Percentiles rank a stretch among this genome's conserved stretches.
These are phyloP conservation scores for Cygnus atratus DNA, from an alignment of 2,113 vertebrate genomes.

Conservation along the genomic window DNA sequence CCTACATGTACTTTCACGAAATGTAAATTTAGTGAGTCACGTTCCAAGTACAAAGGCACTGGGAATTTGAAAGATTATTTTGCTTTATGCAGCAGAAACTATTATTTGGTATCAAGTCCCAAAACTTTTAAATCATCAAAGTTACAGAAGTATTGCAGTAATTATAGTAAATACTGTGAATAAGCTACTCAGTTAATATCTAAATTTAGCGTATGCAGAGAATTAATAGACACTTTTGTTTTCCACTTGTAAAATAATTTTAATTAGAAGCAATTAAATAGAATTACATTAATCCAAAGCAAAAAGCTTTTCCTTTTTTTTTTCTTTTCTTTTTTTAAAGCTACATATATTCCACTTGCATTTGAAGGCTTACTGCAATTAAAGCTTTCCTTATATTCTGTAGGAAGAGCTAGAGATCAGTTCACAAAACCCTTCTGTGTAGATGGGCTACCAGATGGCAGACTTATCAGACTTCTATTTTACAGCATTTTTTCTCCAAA, in stretches of 20 bases:
- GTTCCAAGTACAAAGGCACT: slow-evolving; percentile 13
- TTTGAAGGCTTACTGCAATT: neutral
- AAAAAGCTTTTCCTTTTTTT: slow-evolving; percentile 2
- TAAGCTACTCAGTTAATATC: slow-evolving; percentile 28
- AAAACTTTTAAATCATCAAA: slow-evolving; percentile 45
- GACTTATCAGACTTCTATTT: neutral
- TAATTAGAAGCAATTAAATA: slow-evolving; percentile 56
- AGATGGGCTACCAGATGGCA: neutral
- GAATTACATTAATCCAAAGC: slow-evolving; percentile 12
- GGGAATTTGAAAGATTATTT: slow-evolving; percentile 61
- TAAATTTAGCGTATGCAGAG: slow-evolving; percentile 43
- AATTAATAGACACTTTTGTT: slow-evolving; percentile 51
- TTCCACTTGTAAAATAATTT: slow-evolving; percentile 49
- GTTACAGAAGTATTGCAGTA: slow-evolving; percentile 37
- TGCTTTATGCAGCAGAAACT: slow-evolving; percentile 55
- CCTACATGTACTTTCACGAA: slow-evolving; percentile 69
- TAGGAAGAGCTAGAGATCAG: neutral
- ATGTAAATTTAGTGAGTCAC: slow-evolving; percentile 73
- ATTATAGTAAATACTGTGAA: slow-evolving; percentile 66
- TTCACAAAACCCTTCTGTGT: neutral
- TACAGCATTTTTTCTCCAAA: neutral
- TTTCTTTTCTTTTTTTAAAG: neutral
- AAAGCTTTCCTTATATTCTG: neutral
- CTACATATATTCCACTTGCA: neutral
- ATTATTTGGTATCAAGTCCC: slow-evolving; percentile 47